Conservation (phyloP, 2,888 invertebrate species). For the Anaspis maculata region DNA sequence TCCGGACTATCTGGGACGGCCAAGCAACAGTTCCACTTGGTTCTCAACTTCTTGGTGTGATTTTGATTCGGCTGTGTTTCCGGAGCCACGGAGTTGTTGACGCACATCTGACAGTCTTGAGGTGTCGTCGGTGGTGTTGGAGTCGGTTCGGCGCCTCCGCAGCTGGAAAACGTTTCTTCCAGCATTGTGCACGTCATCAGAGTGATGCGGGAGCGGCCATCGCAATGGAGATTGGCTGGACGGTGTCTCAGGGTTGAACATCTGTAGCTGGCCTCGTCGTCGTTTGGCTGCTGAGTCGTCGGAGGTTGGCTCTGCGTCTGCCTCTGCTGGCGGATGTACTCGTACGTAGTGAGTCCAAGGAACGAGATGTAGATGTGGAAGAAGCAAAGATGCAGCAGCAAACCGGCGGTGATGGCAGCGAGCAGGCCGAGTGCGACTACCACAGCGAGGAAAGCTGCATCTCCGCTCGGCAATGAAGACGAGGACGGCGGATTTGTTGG, state of each 20-base stretch:
- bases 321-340: constrained; percentile 61
- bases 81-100: constrained; percentile 31
- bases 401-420: constrained; percentile 66
- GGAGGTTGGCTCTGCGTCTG: constrained; percentile 34
- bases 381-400: constrained; percentile 75
- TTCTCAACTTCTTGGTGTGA: constrained; percentile 33
- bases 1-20: constrained; percentile 53
- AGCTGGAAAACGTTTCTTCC: constrained; percentile 41
- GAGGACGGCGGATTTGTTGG: constrained; percentile 20
- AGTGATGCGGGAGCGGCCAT: constrained; percentile 23
- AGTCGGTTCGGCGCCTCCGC: constrained; percentile 38
- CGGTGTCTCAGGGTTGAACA: constrained; percentile 17
- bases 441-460: constrained; percentile 53
- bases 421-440: constrained; percentile 56
- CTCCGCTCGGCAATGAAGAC: constrained; percentile 43
- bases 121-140: constrained; percentile 42
- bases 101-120: constrained; percentile 38
- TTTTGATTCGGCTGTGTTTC: constrained; percentile 20
- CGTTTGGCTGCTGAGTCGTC: constrained; percentile 15
- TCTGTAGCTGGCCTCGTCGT: constrained; percentile 21
- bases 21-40: constrained; percentile 53
- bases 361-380: constrained; percentile 83
- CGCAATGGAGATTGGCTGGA: constrained; percentile 17
- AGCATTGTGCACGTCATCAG: constrained; percentile 44
- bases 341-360: constrained; percentile 81